These are phyloP conservation scores for Piezodorus guildinii DNA, from an alignment of 1,140 invertebrate genomes.

Conservation along the genomic window DNA sequence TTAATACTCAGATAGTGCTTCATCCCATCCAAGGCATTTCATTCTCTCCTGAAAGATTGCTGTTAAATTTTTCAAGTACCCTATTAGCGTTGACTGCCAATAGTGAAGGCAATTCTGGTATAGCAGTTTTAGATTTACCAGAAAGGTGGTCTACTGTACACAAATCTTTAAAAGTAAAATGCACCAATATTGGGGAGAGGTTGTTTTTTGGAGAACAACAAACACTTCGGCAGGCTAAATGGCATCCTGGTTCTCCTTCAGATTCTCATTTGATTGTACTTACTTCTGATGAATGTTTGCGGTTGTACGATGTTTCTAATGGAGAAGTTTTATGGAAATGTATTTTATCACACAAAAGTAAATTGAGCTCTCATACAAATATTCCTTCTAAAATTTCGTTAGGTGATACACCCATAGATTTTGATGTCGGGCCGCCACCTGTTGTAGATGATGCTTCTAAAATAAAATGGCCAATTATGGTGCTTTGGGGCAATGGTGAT, in stretches of 20 bases:
- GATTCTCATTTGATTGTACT: constrained; percentile 65
- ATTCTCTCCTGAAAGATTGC: constrained; percentile 37
- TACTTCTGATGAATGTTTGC: constrained; percentile 57
- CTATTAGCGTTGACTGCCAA: constrained; percentile 36
- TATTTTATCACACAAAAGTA: constrained; percentile 24
- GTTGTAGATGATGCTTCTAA: constrained; percentile 12
- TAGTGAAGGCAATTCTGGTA: constrained; percentile 36
- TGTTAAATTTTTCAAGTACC: constrained; percentile 37
- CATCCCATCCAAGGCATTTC: constrained; percentile 36
- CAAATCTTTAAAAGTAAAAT: constrained; percentile 34
- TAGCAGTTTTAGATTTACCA: constrained; percentile 36
- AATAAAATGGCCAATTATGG: constrained; percentile 56
- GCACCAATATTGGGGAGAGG: constrained; percentile 47
- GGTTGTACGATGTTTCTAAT: constrained; percentile 24
- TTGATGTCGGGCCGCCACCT: constrained; percentile 60
- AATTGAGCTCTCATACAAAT: background rate
- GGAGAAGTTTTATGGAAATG: constrained; percentile 36
- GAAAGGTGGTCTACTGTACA: constrained; percentile 38
- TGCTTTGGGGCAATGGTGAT: constrained; percentile 73
- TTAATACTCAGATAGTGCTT: constrained; percentile 29
- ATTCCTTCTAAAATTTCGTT: constrained; percentile 41
- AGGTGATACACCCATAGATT: constrained; percentile 70
- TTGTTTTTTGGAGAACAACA: constrained; percentile 41
- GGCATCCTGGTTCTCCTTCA: constrained; percentile 69
- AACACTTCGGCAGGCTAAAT: constrained; percentile 45